phyloP scores from a whole-genome alignment of 2,797 vertebrate species.

The Thalassophryne amazonica region DNA sequence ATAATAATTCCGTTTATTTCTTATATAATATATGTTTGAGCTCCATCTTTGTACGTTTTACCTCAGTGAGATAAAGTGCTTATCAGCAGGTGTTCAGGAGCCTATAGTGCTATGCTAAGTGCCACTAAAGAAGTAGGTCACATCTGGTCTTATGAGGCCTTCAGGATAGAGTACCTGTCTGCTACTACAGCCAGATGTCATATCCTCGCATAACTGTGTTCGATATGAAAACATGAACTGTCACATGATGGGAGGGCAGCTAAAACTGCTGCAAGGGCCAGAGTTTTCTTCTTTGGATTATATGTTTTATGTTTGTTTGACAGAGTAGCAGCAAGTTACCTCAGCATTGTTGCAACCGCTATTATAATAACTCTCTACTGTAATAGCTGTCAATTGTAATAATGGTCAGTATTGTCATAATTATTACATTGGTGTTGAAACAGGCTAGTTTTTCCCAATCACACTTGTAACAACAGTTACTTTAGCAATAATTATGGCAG shows the following conservation, averaged over 20 bases:
- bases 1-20: not conserved
- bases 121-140: conserved; percentile 75
- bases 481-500: too few relatives aligned
- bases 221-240: conserved; percentile 11
- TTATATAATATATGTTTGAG: not conserved
- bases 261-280: too few relatives aligned
- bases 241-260: not conserved
- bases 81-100: conserved; percentile 57
- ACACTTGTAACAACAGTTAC: too few relatives aligned
- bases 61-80: not conserved
- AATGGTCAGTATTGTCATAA: too few relatives aligned
- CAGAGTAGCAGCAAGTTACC: too few relatives aligned
- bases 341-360: too few relatives aligned
- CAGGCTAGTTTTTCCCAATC: too few relatives aligned
- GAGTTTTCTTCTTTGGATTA: too few relatives aligned
- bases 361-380: too few relatives aligned
- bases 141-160: conserved; percentile 66
- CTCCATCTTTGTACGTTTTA: not conserved
- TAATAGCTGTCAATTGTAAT: too few relatives aligned
- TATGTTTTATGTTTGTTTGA: too few relatives aligned
- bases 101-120: conserved; percentile 39
- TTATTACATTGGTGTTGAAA: too few relatives aligned
- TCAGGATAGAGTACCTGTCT: conserved; percentile 39
- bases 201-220: conserved; percentile 11
- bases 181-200: not conserved